Base-by-base conservation (phyloP, 2,888 invertebrate genomes). In the Trachelus troglodyta region DNA sequence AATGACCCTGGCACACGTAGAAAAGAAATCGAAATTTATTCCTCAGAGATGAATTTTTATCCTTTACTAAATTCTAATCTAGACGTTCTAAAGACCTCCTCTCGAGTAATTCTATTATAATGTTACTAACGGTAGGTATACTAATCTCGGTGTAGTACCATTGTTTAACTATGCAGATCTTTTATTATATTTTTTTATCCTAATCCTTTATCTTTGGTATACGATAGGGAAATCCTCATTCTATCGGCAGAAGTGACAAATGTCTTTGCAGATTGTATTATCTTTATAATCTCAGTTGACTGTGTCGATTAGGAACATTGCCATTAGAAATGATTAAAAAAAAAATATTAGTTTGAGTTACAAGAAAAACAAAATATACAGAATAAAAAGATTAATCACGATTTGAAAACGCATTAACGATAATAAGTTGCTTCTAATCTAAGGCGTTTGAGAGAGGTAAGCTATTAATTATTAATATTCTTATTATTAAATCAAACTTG, bases 161-260 rank as follows among this genome's bases (percentile, higher is more conserved):
- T 69, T 71, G 33, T 73, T 74, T 78, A 79, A 78, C 77, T 69
- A 77, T 79, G 76, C 75, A 79, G 79, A 82, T 77, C 79, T 76
- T 79, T 75, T 83, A 78, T 80, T 73, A 76, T 78, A 78, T 81
- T 76, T 79, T 74, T 79, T 79, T 77, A 79, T 74, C 74, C 79
- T 82, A 82, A 75, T 77, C 77, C 81, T 80, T 84, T 89, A 85
- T 89, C 89, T 89, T 89, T 89, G 89, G 89, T 88, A 87, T 87
- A 85, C 85, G 83, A 86, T 86, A 82, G 82, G 77, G 82, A 83
- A 81, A 82, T 80, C 78, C 83, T 85, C 82, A 80, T 81, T 85
- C 85, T 86, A 87, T 81, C 84, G 84, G 83, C 82, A 82, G 83
- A 85, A 79, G 75, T 81, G 81, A 81, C 74, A 76, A 81, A 79